Evolutionary conservation across 2,797 vertebrate genomes (phyloP).

Genomic region (Enteromius anoplus): DNA sequence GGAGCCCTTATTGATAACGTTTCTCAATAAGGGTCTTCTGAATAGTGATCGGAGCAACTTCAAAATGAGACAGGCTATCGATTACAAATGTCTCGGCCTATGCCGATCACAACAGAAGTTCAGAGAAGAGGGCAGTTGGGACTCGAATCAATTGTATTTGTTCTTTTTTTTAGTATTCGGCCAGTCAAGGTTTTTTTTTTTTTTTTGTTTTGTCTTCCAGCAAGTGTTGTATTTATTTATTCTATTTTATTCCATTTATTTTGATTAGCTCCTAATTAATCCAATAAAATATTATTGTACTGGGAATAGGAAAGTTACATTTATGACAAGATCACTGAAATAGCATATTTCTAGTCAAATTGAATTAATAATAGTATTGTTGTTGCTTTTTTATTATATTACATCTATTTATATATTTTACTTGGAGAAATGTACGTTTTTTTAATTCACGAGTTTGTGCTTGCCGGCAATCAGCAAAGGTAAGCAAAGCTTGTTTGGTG

Average conservation of each 20-base stretch:
- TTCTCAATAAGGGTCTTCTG: slow-evolving; percentile 33
- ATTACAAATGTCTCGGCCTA: slow-evolving; percentile 19
- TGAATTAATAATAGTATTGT: background rate
- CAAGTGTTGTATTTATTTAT: background rate
- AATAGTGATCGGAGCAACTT: slow-evolving; percentile 35
- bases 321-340: background rate
- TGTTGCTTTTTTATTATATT: background rate
- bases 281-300: background rate
- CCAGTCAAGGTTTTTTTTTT: background rate
- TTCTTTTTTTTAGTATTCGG: background rate
- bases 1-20: slow-evolving; percentile 41
- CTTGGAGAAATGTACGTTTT: background rate
- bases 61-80: background rate
- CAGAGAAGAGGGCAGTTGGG: background rate
- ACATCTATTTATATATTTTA: background rate
- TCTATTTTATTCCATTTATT: background rate
- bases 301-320: background rate
- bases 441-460: too few relatives aligned
- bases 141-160: background rate
- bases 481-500: too few relatives aligned
- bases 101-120: background rate
- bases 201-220: background rate
- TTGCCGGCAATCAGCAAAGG: too few relatives aligned
- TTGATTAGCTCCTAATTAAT: background rate
- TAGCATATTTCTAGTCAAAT: background rate